Evolutionary conservation across 1,140 invertebrate species (phyloP).

Genomic region (Drosophila truncata): DNA sequence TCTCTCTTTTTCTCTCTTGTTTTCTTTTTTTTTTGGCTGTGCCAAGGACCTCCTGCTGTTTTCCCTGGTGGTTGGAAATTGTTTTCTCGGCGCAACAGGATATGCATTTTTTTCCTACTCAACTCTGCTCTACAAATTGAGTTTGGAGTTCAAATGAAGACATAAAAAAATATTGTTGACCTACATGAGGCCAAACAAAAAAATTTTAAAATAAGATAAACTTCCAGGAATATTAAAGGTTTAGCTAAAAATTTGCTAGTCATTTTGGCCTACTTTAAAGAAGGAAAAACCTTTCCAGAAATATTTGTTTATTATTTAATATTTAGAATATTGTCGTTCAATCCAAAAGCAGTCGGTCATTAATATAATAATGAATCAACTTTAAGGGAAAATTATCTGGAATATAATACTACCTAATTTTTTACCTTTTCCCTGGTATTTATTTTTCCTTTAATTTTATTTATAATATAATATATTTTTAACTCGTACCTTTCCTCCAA

Average conservation of each 20-base stretch:
- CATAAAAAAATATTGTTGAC: conserved; percentile 66
- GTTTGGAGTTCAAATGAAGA: conserved; percentile 64
- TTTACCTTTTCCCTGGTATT: background rate
- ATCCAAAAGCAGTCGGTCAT: too few species aligned
- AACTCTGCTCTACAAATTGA: conserved; percentile 42
- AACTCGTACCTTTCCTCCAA: conserved; percentile 90
- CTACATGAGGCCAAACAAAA: conserved; percentile 35
- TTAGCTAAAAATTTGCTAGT: background rate
- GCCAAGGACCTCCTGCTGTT: conserved; percentile 63
- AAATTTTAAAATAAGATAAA: background rate
- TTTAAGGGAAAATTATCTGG: too few species aligned
- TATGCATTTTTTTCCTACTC: conserved; percentile 55
- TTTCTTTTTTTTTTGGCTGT: background rate
- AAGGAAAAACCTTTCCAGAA: background rate
- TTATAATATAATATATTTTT: background rate
- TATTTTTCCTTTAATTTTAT: background rate
- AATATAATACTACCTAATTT: background rate
- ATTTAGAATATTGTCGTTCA: background rate
- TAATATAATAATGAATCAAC: too few species aligned
- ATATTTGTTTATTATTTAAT: too few species aligned
- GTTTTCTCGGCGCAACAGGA: conserved; percentile 77
- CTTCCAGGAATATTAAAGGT: background rate
- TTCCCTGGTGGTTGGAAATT: conserved; percentile 68
- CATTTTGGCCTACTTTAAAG: background rate
- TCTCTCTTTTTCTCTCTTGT: background rate